These are phyloP conservation scores for Drosophila takahashii DNA, from an alignment of 1,140 invertebrate genomes.

Conservation along the genomic window DNA sequence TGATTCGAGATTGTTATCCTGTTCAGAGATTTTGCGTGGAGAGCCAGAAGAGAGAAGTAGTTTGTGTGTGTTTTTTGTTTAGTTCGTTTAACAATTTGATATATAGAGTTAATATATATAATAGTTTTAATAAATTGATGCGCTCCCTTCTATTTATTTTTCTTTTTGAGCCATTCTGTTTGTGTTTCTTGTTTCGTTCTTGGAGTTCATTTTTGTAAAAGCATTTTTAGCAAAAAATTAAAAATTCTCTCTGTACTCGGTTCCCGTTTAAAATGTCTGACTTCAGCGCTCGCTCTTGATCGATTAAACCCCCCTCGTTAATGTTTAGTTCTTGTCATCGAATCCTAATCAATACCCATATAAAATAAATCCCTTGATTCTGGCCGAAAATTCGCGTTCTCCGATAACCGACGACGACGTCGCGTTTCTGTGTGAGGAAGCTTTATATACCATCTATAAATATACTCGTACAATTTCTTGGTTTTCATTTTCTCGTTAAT, in stretches of 20 bases:
- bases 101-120: slow-evolving; percentile 74
- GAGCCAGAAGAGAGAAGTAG: slow-evolving; percentile 69
- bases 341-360: slow-evolving; percentile 68
- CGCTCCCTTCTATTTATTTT: slow-evolving; percentile 33
- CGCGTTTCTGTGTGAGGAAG: slow-evolving; percentile 61
- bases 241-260: slow-evolving; percentile 53
- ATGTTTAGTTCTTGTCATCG: slow-evolving; percentile 37
- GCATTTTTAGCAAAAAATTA: slow-evolving; percentile 83
- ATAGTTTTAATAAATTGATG: slow-evolving; percentile 79
- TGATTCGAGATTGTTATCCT: slow-evolving; percentile 37
- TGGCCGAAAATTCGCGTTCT: slow-evolving; percentile 29
- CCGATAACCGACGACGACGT: slow-evolving; percentile 29
- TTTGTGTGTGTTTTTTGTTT: slow-evolving; percentile 44
- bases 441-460: slow-evolving; percentile 83
- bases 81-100: slow-evolving; percentile 77
- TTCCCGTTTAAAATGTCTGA: slow-evolving; percentile 63
- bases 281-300: slow-evolving; percentile 54
- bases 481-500: slow-evolving; percentile 45
- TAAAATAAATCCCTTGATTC: slow-evolving; percentile 76
- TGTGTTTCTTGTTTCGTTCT: slow-evolving; percentile 50
- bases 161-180: slow-evolving; percentile 19
- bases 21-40: slow-evolving; percentile 61
- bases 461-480: slow-evolving; percentile 66
- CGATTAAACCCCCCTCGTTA: slow-evolving; percentile 17
- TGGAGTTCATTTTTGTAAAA: slow-evolving; percentile 72